A percentile compares a stretch with the other conserved stretches of the same genome.
Evolutionary conservation across 2,888 invertebrate genomes (phyloP).

Genomic region (Villa cingulata): DNA sequence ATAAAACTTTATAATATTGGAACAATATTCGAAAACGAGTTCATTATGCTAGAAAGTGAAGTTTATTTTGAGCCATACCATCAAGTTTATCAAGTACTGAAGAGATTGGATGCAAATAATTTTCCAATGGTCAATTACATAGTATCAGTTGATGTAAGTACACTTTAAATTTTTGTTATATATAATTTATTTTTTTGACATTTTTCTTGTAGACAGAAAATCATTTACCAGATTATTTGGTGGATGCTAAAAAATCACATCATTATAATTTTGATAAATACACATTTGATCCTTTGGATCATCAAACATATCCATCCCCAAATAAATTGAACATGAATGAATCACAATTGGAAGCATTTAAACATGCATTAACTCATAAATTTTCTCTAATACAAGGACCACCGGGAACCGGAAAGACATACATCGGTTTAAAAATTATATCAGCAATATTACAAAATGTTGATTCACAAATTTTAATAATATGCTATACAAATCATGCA

Average conservation of each 20-base stretch:
- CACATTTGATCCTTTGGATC: constrained; percentile 18
- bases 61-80: constrained; percentile 73
- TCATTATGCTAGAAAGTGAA: constrained; percentile 60
- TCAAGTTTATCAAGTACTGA: constrained; percentile 56
- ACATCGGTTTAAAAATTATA: constrained; percentile 61
- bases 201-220: constrained; percentile 12
- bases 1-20: constrained; percentile 26
- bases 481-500: constrained; percentile 78
- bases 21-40: constrained; percentile 30
- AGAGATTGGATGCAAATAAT: constrained; percentile 40
- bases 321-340: constrained; percentile 43
- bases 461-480: constrained; percentile 49
- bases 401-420: constrained; percentile 80
- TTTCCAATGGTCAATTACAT: constrained; percentile 59
- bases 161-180: not conserved
- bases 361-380: constrained; percentile 53
- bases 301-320: constrained; percentile 37
- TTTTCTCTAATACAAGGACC: constrained; percentile 74
- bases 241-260: constrained; percentile 10
- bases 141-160: constrained; percentile 41
- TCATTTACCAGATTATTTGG: constrained; percentile 32
- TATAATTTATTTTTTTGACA: not conserved
- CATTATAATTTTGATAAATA: constrained; percentile 18
- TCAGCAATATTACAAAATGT: constrained; percentile 50
- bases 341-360: constrained; percentile 53